Base-by-base conservation (phyloP, 2,113 vertebrate species). In the Podarcis cretensis region DNA sequence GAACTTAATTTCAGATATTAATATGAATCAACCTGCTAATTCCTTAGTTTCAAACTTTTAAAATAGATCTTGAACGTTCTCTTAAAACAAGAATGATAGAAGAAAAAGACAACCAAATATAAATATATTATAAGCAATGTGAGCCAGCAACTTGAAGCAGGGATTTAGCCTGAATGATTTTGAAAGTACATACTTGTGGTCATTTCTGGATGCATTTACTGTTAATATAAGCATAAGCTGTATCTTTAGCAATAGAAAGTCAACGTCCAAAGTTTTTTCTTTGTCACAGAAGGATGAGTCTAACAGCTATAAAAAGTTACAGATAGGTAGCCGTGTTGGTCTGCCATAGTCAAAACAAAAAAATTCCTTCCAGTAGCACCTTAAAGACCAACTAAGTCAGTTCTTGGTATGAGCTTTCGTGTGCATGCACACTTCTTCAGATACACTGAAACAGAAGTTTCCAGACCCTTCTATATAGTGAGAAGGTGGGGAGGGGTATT, bases 221-320 rank as follows among this genome's bases (percentile, higher is more conserved):
- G 37, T 86, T 86, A 86, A 86, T 86, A 69, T n/a, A 79, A 79
- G n/a, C 20, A 48, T 66, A 86, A 14, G 27, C 7, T n/a, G 18
- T 57, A 87, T 48, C 43, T 69, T 63, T 81, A 73, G 69, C n/a
- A 30, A 63, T 16, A 63, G 9, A 81, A 48, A 74, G 27, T 63
- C 54, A 81, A 59, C 35, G 9, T 63, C 1, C 48, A 59, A 74
- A 63, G 68, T 6, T 81, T 81, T 27, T 32, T 40, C 5, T 9
- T 5, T 80, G 32, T 73, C 48, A 57, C 20, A 73, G 48, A 20
- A 86, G 35, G 7, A 54, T 12, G 13, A 69, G 21, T 79, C 43
- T 81, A 81, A 73, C 20, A 74, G 21, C 18, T n/a, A n/a, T n/a
- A n/a, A n/a, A n/a, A n/a, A n/a, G n/a, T n/a, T n/a, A n/a, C n/a